A percentile compares a stretch with the other conserved stretches of the same genome.
Evolutionary conservation across 2,888 invertebrate species (phyloP).

Genomic region (Eustalomyia histrio): DNA sequence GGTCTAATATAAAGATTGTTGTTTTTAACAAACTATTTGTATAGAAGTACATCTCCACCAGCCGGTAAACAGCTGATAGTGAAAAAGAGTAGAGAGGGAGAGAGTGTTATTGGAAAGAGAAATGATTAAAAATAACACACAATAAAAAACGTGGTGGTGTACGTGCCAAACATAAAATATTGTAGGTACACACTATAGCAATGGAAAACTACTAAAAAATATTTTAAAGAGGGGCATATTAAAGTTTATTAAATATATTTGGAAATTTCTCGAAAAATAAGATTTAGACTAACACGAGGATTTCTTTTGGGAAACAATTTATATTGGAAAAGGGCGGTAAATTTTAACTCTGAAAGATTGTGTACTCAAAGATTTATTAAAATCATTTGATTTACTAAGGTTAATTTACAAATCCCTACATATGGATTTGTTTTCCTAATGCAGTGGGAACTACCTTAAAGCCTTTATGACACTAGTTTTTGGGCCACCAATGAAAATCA

Average conservation of each 20-base stretch:
- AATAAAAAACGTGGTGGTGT: slow-evolving; percentile 42
- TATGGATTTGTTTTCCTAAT: background rate
- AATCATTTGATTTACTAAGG: background rate
- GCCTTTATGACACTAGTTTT: no score
- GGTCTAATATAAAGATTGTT: background rate
- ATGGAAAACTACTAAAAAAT: background rate
- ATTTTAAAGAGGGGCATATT: background rate
- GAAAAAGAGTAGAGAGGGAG: slow-evolving; percentile 6
- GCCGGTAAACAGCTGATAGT: slow-evolving; percentile 48
- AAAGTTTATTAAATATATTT: background rate
- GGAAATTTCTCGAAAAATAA: slow-evolving; percentile 36
- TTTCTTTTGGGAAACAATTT: background rate
- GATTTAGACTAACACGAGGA: slow-evolving; percentile 15
- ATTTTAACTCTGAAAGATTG: background rate
- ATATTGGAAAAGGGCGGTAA: background rate
- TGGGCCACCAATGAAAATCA: no score
- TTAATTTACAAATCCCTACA: background rate
- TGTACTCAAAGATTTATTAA: no score
- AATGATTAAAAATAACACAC: slow-evolving; percentile 15
- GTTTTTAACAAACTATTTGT: background rate
- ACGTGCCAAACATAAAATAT: slow-evolving; percentile 41
- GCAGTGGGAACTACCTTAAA: no score
- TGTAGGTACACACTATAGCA: background rate
- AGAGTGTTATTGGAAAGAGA: background rate
- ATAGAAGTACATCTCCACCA: slow-evolving; percentile 2